These are phyloP conservation scores for Helicolenus hilgendorfi DNA, from an alignment of 2,797 vertebrate genomes.

Conservation along the genomic window DNA sequence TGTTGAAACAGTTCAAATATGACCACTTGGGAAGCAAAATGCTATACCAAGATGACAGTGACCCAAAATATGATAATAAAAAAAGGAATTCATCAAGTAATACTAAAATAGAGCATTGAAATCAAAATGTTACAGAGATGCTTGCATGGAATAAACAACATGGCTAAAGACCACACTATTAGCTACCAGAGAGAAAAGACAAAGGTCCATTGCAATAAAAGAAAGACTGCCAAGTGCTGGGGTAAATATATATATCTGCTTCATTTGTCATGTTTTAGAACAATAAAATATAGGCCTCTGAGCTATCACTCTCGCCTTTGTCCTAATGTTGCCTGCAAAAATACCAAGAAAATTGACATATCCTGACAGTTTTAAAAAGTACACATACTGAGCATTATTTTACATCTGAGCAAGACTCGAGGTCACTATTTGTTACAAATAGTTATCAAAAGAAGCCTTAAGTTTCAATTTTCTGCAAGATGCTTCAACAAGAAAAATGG, in stretches of 20 bases:
- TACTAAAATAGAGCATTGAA: conserved; percentile 90
- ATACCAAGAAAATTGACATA: conserved; percentile 91
- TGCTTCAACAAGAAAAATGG: conserved; percentile 89
- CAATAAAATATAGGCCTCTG: conserved; percentile 94
- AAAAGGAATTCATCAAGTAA: conserved; percentile 88
- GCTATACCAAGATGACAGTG: conserved; percentile 90
- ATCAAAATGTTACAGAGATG: conserved; percentile 96
- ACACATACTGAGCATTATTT: conserved; percentile 91
- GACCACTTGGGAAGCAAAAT: conserved; percentile 90
- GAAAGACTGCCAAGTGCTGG: conserved; percentile 99
- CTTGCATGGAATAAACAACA: conserved; percentile 97
- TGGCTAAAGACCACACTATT: conserved; percentile 98
- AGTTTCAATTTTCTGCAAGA: conserved; percentile 89
- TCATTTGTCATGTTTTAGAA: conserved; percentile 93
- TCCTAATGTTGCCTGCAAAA: conserved; percentile 92
- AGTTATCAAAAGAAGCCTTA: conserved; percentile 93
- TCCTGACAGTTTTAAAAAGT: conserved; percentile 91
- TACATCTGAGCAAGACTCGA: conserved; percentile 92
- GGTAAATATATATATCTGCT: conserved; percentile 96
- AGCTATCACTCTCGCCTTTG: conserved; percentile 88
- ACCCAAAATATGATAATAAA: conserved; percentile 87
- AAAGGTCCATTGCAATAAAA: conserved; percentile 98
- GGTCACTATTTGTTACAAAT: conserved; percentile 94
- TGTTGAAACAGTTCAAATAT: conserved; percentile 91
- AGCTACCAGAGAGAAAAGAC: conserved; percentile 94